These are phyloP conservation scores for Plemyria rubiginata DNA, from an alignment of 2,888 invertebrate species.

Conservation along the genomic window DNA sequence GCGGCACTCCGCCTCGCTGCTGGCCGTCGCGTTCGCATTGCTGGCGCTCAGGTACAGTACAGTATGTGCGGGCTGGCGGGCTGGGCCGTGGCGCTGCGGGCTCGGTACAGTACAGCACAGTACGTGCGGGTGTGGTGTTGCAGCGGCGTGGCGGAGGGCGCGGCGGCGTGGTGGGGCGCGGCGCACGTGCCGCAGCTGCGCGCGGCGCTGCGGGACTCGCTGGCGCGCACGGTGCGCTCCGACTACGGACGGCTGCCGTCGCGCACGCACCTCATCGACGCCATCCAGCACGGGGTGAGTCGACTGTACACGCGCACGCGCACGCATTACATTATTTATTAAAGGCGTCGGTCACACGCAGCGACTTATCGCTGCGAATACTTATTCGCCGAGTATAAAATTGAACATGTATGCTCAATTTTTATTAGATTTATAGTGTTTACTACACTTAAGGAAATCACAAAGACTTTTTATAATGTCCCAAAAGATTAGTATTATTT, in stretches of 20 bases:
- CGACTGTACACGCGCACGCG: too few species aligned
- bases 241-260: conserved; percentile 68
- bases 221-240: conserved; percentile 57
- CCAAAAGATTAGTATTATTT: too few species aligned
- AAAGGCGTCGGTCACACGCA: too few species aligned
- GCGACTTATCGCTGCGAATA: too few species aligned
- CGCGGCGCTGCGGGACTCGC: conserved; percentile 57
- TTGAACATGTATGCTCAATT: too few species aligned
- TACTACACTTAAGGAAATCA: too few species aligned
- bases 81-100: conserved; percentile 34
- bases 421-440: too few species aligned
- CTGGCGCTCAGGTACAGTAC: conserved; percentile 56
- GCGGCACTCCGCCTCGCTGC: conserved; percentile 61
- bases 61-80: too few species aligned
- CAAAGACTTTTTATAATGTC: too few species aligned
- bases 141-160: conserved; percentile 68
- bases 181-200: conserved; percentile 69
- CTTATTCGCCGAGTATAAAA: too few species aligned
- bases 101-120: too few species aligned
- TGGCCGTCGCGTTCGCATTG: conserved; percentile 70
- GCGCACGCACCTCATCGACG: conserved; percentile 68
- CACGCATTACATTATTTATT: too few species aligned
- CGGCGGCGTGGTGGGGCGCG: conserved; percentile 76
- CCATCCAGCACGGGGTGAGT: conserved; percentile 67
- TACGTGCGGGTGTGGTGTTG: background rate